These are phyloP conservation scores for Arizona elegans DNA, from an alignment of 2,113 vertebrate species.

Conservation along the genomic window DNA sequence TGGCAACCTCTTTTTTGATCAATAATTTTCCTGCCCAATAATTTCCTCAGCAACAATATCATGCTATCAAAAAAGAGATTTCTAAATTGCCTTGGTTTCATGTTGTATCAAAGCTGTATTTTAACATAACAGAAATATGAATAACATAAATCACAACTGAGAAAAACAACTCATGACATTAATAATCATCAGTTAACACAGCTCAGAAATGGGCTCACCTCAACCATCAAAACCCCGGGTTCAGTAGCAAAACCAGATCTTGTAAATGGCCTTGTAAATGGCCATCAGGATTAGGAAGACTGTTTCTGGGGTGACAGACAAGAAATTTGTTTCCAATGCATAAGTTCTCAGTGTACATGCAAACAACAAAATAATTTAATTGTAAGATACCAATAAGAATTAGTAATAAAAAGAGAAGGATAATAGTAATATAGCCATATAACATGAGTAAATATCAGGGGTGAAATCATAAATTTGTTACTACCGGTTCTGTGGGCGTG, in stretches of 20 bases:
- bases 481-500: no score
- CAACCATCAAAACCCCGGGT: background rate
- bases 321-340: no score
- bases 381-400: no score
- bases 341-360: no score
- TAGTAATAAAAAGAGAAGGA: no score
- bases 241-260: background rate
- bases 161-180: background rate
- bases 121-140: background rate
- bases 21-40: background rate
- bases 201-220: background rate
- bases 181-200: background rate
- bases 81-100: background rate
- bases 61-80: background rate
- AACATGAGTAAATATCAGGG: no score
- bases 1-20: background rate
- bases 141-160: background rate
- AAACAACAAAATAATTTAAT: no score
- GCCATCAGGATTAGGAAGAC: no score
- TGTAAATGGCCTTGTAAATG: background rate
- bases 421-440: no score
- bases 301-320: no score
- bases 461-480: no score
- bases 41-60: slow-evolving; percentile 2
- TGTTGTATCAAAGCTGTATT: background rate